Evolutionary conservation across 2,888 invertebrate genomes (phyloP).

Genomic region (Caprella mutica): DNA sequence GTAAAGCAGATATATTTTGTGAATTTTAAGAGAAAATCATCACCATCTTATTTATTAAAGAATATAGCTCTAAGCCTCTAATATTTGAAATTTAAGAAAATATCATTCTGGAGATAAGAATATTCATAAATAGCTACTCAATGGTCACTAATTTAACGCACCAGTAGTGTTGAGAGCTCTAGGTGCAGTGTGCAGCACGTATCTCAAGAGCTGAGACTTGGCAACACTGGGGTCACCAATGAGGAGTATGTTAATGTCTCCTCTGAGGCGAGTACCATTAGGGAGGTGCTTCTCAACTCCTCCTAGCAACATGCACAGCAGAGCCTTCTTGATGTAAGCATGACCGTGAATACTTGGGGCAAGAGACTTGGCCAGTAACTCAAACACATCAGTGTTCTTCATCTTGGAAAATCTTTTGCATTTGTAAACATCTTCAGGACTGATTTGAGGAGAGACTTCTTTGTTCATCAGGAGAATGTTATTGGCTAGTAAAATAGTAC

Average conservation of each 20-base stretch:
- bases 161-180: slow-evolving; percentile 93
- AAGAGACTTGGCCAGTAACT: slow-evolving; percentile 74
- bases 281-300: slow-evolving; percentile 87
- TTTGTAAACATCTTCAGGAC: slow-evolving; percentile 72
- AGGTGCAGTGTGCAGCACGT: slow-evolving; percentile 87
- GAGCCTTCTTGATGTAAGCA: slow-evolving; percentile 88
- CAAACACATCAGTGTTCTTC: slow-evolving; percentile 59
- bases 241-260: slow-evolving; percentile 77
- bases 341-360: slow-evolving; percentile 98
- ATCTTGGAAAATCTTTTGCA: slow-evolving; percentile 63
- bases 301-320: slow-evolving; percentile 83
- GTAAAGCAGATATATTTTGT: no score
- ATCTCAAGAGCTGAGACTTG: slow-evolving; percentile 87
- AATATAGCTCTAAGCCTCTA: no score
- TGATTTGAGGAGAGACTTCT: slow-evolving; percentile 49
- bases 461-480: slow-evolving; percentile 81
- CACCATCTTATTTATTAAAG: no score
- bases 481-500: slow-evolving; percentile 86
- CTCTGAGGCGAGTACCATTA: slow-evolving; percentile 83
- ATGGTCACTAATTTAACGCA: no score
- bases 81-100: no score
- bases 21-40: no score
- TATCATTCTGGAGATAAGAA: no score
- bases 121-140: no score
- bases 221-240: slow-evolving; percentile 99